Conservation (phyloP, 2,888 invertebrate species). For the Acanthacorydalis orientalis region DNA sequence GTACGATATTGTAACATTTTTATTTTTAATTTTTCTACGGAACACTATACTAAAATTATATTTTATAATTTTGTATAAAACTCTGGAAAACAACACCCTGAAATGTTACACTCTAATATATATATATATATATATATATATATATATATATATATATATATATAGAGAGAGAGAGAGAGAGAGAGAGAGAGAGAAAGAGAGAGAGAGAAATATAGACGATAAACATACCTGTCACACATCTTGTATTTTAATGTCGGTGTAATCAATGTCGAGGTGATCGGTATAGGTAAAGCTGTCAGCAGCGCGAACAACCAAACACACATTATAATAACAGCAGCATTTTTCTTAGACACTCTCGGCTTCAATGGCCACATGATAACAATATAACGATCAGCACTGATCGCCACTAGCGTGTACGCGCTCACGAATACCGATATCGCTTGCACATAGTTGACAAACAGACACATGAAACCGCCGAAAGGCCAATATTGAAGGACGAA, state of each 20-base stretch:
- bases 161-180: too few species aligned
- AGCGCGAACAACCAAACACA: constrained; percentile 62
- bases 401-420: constrained; percentile 79
- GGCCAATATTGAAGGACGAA: constrained; percentile 63
- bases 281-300: constrained; percentile 65
- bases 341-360: constrained; percentile 59
- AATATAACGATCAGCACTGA: constrained; percentile 78
- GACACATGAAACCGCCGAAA: constrained; percentile 67
- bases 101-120: too few species aligned
- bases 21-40: too few species aligned
- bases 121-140: too few species aligned
- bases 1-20: too few species aligned
- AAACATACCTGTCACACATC: constrained; percentile 46
- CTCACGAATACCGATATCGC: constrained; percentile 68
- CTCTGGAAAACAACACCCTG: too few species aligned
- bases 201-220: too few species aligned
- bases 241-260: constrained; percentile 45
- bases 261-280: constrained; percentile 50
- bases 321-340: constrained; percentile 49
- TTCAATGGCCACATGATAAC: constrained; percentile 79
- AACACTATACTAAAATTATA: too few species aligned
- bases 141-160: too few species aligned
- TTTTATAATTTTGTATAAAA: too few species aligned
- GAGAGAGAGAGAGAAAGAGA: too few species aligned
- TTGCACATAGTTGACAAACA: constrained; percentile 67